Percentiles rank a stretch among this genome's conserved stretches.
Evolutionary conservation across 2,797 vertebrate genomes (phyloP).

Genomic region (Sebastes glaucus): DNA sequence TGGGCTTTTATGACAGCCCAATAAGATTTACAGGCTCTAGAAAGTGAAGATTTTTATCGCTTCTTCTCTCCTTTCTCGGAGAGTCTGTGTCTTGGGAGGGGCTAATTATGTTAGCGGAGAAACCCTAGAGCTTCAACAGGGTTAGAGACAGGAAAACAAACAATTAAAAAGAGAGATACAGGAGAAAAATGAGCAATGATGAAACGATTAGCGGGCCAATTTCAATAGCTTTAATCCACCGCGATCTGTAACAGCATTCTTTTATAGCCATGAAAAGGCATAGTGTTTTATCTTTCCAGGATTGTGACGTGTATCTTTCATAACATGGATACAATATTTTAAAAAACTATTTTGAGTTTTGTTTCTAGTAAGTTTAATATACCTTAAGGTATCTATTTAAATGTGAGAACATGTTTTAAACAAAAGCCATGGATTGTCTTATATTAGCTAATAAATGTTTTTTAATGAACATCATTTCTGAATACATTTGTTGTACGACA

Average conservation of each 20-base stretch:
- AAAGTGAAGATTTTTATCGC: slow-evolving; percentile 93
- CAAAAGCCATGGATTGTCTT: neutral
- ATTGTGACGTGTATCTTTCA: neutral
- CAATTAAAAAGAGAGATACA: slow-evolving; percentile 87
- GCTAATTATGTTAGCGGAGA: slow-evolving; percentile 94
- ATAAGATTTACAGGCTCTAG: slow-evolving; percentile 88
- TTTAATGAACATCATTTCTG: neutral
- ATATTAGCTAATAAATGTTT: neutral
- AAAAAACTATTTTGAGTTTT: neutral
- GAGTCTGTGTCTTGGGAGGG: slow-evolving; percentile 94
- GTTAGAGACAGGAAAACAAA: slow-evolving; percentile 96
- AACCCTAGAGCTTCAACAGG: slow-evolving; percentile 95
- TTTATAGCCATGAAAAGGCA: slow-evolving; percentile 22
- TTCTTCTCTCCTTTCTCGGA: slow-evolving; percentile 89
- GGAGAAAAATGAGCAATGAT: slow-evolving; percentile 75
- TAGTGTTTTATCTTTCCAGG: neutral
- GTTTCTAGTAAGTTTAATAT: neutral
- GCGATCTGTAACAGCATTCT: slow-evolving; percentile 35
- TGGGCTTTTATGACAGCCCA: slow-evolving; percentile 92
- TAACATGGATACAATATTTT: neutral
- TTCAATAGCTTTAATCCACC: slow-evolving; percentile 64
- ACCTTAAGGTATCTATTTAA: neutral
- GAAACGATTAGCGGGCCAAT: slow-evolving; percentile 74
- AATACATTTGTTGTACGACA: neutral
- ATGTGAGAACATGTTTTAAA: neutral